phyloP scores from a whole-genome alignment of 1,140 invertebrate genomes.

The Ruditapes philippinarum region DNA sequence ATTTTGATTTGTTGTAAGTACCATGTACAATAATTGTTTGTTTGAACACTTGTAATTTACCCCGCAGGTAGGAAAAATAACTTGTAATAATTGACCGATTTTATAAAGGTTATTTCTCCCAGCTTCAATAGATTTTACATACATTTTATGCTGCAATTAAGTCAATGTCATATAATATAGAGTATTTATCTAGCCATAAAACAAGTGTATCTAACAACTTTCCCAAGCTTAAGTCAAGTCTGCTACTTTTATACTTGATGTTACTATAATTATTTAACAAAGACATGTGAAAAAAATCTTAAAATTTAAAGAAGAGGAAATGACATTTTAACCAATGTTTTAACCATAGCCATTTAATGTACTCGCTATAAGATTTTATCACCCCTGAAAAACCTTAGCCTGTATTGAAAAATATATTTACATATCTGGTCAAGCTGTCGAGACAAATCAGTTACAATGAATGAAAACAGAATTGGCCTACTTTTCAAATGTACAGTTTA shows the following conservation, averaged over 20 bases:
- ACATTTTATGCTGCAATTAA: neutral
- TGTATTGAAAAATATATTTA: neutral
- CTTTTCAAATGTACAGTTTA: no score
- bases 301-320: no score
- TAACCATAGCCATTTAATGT: no score
- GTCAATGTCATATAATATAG: conserved; percentile 9
- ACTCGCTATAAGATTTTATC: no score
- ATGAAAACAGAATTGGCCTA: no score
- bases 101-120: neutral
- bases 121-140: conserved; percentile 1
- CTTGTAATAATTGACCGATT: neutral
- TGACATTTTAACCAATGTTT: no score
- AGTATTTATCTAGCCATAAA: conserved; percentile 21
- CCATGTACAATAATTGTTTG: neutral
- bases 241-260: neutral
- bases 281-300: neutral
- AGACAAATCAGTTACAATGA: neutral
- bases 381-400: no score
- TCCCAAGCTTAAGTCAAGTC: neutral
- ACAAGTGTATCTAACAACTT: neutral
- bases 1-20: neutral
- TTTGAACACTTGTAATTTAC: conserved; percentile 5
- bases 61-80: neutral
- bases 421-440: neutral
- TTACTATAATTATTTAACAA: neutral